A percentile compares a stretch with the other conserved stretches of the same genome.
These are phyloP conservation scores for Scaptomyza polygonia DNA, from an alignment of 2,888 invertebrate genomes.

Conservation along the genomic window DNA sequence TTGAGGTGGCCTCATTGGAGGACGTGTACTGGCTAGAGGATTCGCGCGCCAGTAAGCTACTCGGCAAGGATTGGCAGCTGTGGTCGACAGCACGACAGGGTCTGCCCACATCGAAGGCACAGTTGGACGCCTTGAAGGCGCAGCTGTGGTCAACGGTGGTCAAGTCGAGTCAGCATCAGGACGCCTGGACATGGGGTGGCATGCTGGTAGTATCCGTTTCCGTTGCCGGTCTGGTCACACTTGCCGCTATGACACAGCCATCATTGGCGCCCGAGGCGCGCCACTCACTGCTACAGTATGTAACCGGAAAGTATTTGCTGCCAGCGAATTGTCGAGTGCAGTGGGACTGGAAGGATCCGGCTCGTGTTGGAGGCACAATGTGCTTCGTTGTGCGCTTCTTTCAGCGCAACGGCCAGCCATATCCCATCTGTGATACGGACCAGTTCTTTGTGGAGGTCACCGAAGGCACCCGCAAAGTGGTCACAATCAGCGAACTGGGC, in stretches of 20 bases:
- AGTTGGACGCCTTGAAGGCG: conserved; percentile 90
- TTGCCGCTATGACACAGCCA: conserved; percentile 96
- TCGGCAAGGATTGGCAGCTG: conserved; percentile 91
- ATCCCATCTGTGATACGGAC: conserved; percentile 97
- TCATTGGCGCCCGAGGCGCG: conserved; percentile 95
- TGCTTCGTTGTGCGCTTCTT: conserved; percentile 95
- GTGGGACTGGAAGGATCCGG: conserved; percentile 96
- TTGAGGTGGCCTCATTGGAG: conserved; percentile 93
- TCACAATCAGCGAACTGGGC: conserved; percentile 94
- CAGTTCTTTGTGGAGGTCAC: conserved; percentile 94
- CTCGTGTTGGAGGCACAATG: conserved; percentile 95
- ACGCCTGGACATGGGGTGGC: conserved; percentile 96
- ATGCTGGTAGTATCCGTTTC: conserved; percentile 96
- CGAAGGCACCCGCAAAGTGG: conserved; percentile 91
- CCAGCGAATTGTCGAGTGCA: conserved; percentile 92
- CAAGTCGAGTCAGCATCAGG: conserved; percentile 93
- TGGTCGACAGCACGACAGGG: conserved; percentile 93
- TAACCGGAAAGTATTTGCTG: conserved; percentile 95
- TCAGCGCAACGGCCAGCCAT: conserved; percentile 96
- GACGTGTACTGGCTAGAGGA: conserved; percentile 96
- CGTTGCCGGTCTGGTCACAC: conserved; percentile 93
- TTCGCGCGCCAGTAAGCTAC: conserved; percentile 89
- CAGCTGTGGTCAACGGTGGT: conserved; percentile 94
- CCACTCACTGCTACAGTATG: conserved; percentile 94
- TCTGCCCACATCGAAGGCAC: conserved; percentile 92